These are phyloP conservation scores for Cherax destructor DNA, from an alignment of 1,140 invertebrate genomes.

Conservation along the genomic window DNA sequence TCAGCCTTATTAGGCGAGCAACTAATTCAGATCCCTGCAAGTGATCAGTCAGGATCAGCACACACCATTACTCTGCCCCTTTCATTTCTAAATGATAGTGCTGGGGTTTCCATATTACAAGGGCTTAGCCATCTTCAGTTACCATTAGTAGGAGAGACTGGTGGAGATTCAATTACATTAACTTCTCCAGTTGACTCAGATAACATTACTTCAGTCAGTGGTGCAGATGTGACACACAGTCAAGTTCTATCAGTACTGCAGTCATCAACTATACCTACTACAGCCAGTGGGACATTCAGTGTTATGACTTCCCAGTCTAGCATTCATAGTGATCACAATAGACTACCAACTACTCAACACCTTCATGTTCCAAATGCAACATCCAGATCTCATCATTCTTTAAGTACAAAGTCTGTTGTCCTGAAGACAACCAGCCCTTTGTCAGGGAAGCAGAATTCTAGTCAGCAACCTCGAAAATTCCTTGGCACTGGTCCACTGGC, in stretches of 20 bases:
- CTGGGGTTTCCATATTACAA: conserved; percentile 63
- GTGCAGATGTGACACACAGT: conserved; percentile 29
- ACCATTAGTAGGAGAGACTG: conserved; percentile 43
- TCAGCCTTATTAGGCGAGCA: conserved; percentile 58
- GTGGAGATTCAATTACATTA: conserved; percentile 43
- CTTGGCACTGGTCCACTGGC: conserved; percentile 67
- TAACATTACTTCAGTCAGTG: conserved; percentile 16
- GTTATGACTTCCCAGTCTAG: conserved; percentile 8
- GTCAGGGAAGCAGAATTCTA: conserved; percentile 20
- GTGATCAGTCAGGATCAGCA: conserved; percentile 48
- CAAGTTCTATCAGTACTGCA: conserved; percentile 51
- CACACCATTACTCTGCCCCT: conserved; percentile 65
- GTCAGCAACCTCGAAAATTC: conserved; percentile 45
- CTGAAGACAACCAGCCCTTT: conserved; percentile 20
- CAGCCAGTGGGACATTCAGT: conserved; percentile 1
- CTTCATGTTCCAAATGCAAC: conserved; percentile 1
- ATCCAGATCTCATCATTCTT: background rate
- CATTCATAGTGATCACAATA: background rate
- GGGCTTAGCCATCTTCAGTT: conserved; percentile 58
- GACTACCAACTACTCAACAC: background rate
- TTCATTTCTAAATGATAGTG: conserved; percentile 59
- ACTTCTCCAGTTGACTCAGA: conserved; percentile 40
- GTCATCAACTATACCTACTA: conserved; percentile 17
- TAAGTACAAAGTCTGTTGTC: conserved; percentile 28
- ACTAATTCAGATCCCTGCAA: conserved; percentile 64